Evolutionary conservation across 2,113 vertebrate genomes (phyloP), one percentile per base, ranked within the genome.

Genomic region (Platysteira castanea): DNA sequence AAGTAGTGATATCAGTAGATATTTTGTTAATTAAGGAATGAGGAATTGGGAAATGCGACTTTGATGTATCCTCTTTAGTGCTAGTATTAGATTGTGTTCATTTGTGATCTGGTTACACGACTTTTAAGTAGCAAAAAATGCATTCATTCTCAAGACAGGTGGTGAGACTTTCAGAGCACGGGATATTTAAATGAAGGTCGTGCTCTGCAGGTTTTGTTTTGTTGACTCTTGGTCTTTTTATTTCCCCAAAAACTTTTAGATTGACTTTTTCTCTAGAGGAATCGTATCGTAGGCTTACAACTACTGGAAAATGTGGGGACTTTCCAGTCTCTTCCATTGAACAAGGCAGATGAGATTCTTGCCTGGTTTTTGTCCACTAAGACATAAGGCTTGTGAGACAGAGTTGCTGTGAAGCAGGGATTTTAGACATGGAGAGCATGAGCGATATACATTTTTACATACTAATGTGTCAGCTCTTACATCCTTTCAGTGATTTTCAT

Each of bases 1-100:
- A 26, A 64, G 10, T 12, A 63, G 39, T 16, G 9, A 54, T 60
- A 10, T 35, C 41, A 44, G 21, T 31, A 67, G 37, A 19, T 37
- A 9, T 52, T 80, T 80, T 47, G 8, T 83, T 69, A 53, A 57
- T 61, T 73, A 71, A 85, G 33, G 70, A 67, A 69, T 44, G 15
- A 77, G 15, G 15, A 68, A 52, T 60, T 10, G 17, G 24, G 14
- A 13, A 60, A 10, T 28, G 24, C 0, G 0, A 37, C 15, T 69
- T 78, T 13, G 15, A 4, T 37, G 2, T 23, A 16, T 41, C n/a
- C 13, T 76, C 31, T 90, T 83, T 69, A 64, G 41, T 67, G 13
- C 16, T 82, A 23, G 3, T 60, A n/a, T 79, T 35, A 27, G 9
- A 30, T 27, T 68, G 13, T 33, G n/a, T 68, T 88, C 13, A 65